Percentiles rank a stretch among this genome's conserved stretches.
Conservation (phyloP, 2,797 vertebrate genomes). For the Acestrorhynchus altus region DNA sequence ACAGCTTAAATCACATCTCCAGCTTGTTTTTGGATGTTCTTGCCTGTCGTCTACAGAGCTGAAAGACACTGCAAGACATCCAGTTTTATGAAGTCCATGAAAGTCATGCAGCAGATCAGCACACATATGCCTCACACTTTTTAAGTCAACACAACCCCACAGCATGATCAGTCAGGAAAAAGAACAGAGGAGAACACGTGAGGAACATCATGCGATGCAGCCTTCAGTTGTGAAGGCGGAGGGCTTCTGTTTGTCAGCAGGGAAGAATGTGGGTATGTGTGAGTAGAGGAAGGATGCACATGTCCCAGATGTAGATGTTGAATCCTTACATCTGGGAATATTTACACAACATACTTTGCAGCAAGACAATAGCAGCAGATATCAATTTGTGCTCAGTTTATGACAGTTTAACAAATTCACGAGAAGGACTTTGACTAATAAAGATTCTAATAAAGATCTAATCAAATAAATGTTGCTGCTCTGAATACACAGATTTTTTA, state of each 20-base stretch:
- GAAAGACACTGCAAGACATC: constrained; percentile 45
- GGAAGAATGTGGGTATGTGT: constrained; percentile 50
- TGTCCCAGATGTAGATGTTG: constrained; percentile 66
- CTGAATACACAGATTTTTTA: constrained; percentile 46
- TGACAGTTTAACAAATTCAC: constrained; percentile 72
- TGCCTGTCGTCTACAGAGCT: neutral
- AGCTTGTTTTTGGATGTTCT: neutral
- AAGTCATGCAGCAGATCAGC: constrained; percentile 54
- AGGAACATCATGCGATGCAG: constrained; percentile 67
- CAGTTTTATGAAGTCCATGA: constrained; percentile 60
- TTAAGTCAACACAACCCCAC: constrained; percentile 61
- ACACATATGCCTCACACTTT: constrained; percentile 56
- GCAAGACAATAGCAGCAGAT: constrained; percentile 69
- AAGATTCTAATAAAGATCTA: constrained; percentile 65
- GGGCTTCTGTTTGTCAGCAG: constrained; percentile 66
- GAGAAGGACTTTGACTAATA: constrained; percentile 63
- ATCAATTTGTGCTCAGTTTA: constrained; percentile 73
- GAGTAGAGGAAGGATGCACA: constrained; percentile 28
- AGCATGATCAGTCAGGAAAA: constrained; percentile 61
- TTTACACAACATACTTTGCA: constrained; percentile 68
- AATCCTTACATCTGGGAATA: constrained; percentile 65
- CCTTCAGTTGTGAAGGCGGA: constrained; percentile 58
- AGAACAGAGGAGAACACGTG: constrained; percentile 63
- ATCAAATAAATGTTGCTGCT: too few species aligned
- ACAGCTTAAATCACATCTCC: constrained; percentile 11